Evolutionary conservation across 2,797 vertebrate genomes (phyloP).

Genomic region (Chelmon rostratus): DNA sequence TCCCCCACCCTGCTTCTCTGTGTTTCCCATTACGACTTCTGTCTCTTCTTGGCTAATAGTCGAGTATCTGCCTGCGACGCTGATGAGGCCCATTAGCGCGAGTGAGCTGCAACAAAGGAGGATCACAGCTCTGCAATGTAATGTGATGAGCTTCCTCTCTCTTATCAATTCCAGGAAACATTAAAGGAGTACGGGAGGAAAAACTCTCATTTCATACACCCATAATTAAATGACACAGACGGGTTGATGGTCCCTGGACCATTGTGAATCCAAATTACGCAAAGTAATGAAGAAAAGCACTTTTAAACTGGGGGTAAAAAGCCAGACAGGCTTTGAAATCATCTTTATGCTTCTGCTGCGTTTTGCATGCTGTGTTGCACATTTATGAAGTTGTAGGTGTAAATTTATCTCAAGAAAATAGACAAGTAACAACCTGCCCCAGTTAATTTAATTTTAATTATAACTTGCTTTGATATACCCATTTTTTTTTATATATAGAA

Average conservation of each 20-base stretch:
- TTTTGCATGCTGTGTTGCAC: neutral
- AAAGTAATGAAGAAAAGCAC: slow-evolving; percentile 73
- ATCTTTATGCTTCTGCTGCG: slow-evolving; percentile 17
- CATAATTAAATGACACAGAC: slow-evolving; percentile 91
- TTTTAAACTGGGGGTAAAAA: slow-evolving; percentile 52
- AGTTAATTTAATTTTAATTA: slow-evolving; percentile 22
- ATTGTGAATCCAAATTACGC: slow-evolving; percentile 78
- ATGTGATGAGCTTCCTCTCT: slow-evolving; percentile 86
- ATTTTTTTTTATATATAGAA: neutral
- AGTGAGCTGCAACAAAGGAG: slow-evolving; percentile 86
- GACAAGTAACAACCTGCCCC: neutral
- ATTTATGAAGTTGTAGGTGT: slow-evolving; percentile 7
- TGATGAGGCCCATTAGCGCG: slow-evolving; percentile 89
- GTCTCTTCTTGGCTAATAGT: slow-evolving; percentile 89
- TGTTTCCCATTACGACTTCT: slow-evolving; percentile 74
- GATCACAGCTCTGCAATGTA: slow-evolving; percentile 85
- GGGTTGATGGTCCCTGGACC: slow-evolving; percentile 79
- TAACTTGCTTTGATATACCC: slow-evolving; percentile 36
- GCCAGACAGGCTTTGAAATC: slow-evolving; percentile 45
- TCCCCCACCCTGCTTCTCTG: slow-evolving; percentile 4
- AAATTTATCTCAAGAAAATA: neutral
- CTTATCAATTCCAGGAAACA: slow-evolving; percentile 87
- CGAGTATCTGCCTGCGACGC: slow-evolving; percentile 86
- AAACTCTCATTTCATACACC: slow-evolving; percentile 87
- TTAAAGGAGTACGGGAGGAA: slow-evolving; percentile 79